phyloP scores from a whole-genome alignment of 1,140 invertebrate species.

The Vanessa atalanta region DNA sequence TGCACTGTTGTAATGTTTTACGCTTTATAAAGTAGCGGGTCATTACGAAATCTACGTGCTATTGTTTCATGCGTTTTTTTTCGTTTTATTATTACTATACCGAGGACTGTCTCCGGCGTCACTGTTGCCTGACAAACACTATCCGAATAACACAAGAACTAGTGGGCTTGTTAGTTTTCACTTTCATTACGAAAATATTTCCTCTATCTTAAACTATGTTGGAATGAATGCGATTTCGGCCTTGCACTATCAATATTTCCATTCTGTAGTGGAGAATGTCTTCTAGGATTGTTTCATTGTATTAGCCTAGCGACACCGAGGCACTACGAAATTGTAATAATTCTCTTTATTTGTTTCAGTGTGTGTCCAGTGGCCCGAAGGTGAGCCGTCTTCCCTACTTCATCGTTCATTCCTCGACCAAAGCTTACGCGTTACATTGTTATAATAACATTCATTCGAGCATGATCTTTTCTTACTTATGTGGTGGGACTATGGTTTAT shows the following conservation, averaged over 20 bases:
- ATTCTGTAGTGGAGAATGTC: conserved; percentile 74
- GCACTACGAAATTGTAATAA: conserved; percentile 8
- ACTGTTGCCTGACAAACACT: conserved; percentile 56
- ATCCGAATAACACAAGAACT: conserved; percentile 58
- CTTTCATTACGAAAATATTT: conserved; percentile 50
- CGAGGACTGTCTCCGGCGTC: conserved; percentile 63
- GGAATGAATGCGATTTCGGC: conserved; percentile 65
- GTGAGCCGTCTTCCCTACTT: conserved; percentile 80
- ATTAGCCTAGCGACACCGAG: conserved; percentile 47
- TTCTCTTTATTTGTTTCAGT: conserved; percentile 84
- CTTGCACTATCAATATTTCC: conserved; percentile 68
- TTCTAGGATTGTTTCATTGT: conserved; percentile 69
- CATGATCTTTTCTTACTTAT: conserved; percentile 72
- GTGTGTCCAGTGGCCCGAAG: conserved; percentile 93
- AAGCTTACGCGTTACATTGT: conserved; percentile 72
- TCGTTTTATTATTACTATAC: conserved; percentile 1
- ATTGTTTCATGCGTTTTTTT: conserved; percentile 2
- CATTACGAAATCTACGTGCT: neutral
- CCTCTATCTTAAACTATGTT: conserved; percentile 59
- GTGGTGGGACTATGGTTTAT: conserved; percentile 73
- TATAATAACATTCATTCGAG: conserved; percentile 75
- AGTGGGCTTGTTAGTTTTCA: conserved; percentile 68
- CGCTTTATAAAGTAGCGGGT: conserved; percentile 10
- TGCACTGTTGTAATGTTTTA: conserved; percentile 4
- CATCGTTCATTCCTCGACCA: conserved; percentile 51